Evolutionary conservation across 2,888 invertebrate genomes (phyloP).

Genomic region (Erannis defoliaria): DNA sequence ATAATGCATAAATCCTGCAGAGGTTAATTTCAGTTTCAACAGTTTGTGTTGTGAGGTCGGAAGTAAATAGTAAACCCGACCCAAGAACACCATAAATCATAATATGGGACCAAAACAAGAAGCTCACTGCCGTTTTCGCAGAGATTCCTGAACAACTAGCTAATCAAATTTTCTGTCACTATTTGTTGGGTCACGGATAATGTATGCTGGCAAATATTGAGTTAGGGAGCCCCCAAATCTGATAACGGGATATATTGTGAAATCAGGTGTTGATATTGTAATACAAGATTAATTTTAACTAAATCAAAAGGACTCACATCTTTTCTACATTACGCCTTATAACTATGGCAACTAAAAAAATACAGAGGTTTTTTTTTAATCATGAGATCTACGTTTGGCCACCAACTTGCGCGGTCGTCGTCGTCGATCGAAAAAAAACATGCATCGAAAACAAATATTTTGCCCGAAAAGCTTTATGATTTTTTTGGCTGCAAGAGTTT

Average conservation of each 20-base stretch:
- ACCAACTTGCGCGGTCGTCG: too few relatives aligned
- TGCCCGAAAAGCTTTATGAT: too few relatives aligned
- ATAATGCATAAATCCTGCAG: constrained; percentile 12
- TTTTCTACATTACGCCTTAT: too few relatives aligned
- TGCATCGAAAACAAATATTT: too few relatives aligned
- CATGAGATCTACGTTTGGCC: too few relatives aligned
- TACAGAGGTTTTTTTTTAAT: too few relatives aligned
- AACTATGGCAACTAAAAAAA: too few relatives aligned
- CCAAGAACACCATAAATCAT: constrained; percentile 18
- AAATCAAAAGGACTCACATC: too few relatives aligned
- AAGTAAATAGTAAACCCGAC: constrained; percentile 6
- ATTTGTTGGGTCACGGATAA: constrained; percentile 1
- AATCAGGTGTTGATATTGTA: not conserved
- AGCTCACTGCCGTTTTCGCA: not conserved
- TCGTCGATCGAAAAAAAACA: too few relatives aligned
- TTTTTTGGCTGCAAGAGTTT: too few relatives aligned
- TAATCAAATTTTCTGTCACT: constrained; percentile 5
- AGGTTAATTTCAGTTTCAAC: constrained; percentile 8
- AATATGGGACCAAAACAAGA: constrained; percentile 12
- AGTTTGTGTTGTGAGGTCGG: constrained; percentile 6
- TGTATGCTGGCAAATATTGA: not conserved
- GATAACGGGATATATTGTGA: not conserved
- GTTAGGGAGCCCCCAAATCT: not conserved
- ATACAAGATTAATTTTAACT: too few relatives aligned
- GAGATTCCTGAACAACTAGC: constrained; percentile 5